Evolutionary conservation across 2,113 vertebrate genomes (phyloP).

Genomic region (Mustelus asterias): DNA sequence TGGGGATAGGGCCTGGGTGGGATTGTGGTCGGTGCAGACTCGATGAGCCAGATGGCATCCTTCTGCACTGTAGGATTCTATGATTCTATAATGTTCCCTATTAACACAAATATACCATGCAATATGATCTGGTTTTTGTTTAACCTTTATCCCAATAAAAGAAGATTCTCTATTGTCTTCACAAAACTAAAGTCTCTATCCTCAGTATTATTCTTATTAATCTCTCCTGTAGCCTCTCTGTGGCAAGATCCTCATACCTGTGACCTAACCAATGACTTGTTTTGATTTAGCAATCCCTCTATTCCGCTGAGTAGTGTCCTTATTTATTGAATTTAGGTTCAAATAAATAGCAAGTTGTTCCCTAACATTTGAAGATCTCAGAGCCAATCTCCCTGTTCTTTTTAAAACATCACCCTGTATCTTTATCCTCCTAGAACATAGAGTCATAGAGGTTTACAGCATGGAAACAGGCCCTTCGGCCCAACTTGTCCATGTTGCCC

Average conservation of each 20-base stretch:
- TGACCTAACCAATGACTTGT: not conserved
- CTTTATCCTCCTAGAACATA: not conserved
- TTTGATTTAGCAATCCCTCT: not conserved
- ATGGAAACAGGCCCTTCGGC: no score
- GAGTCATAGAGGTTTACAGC: no score
- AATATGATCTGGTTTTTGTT: not conserved
- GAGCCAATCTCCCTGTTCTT: not conserved
- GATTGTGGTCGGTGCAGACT: no score
- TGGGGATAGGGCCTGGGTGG: no score
- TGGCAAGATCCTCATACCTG: not conserved
- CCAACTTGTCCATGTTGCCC: no score
- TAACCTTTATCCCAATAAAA: not conserved
- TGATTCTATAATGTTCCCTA: not conserved
- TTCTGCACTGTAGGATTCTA: no score
- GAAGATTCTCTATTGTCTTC: not conserved
- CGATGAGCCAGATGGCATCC: no score
- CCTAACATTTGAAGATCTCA: not conserved
- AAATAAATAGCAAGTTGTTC: not conserved
- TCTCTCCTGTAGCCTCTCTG: not conserved
- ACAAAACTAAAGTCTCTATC: not conserved
- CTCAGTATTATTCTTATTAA: not conserved
- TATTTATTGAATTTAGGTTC: not conserved
- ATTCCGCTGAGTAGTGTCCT: not conserved
- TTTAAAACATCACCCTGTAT: not conserved
- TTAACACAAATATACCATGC: not conserved